A percentile compares a stretch with the other conserved stretches of the same genome.
Evolutionary conservation across 2,113 vertebrate species (phyloP).

Genomic region (Tachysurus fulvidraco): DNA sequence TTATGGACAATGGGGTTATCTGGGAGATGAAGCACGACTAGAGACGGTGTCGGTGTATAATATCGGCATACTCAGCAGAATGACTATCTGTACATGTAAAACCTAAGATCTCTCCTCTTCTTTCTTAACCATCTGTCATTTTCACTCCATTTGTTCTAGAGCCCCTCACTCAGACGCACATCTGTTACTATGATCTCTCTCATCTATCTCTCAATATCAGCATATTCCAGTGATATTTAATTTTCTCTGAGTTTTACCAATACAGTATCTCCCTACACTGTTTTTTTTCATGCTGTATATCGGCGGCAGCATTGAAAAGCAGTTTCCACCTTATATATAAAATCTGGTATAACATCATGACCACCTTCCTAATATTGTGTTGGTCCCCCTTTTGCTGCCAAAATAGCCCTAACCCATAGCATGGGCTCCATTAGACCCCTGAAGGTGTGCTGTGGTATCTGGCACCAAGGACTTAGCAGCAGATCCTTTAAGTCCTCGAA

Average conservation of each 20-base stretch:
- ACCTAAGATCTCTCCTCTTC: conserved; percentile 12
- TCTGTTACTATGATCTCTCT: conserved; percentile 39
- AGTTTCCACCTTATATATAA: background rate
- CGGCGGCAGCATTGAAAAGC: background rate
- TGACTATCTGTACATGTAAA: background rate
- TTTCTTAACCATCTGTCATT: conserved; percentile 45
- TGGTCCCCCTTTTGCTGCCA: too few relatives aligned
- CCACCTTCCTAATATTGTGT: too few relatives aligned
- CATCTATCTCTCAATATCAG: conserved; percentile 20
- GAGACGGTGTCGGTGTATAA: background rate
- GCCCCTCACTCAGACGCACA: conserved; percentile 17
- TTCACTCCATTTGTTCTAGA: conserved; percentile 49
- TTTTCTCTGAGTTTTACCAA: conserved; percentile 2
- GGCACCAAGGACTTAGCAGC: too few relatives aligned
- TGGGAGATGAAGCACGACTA: conserved; percentile 30
- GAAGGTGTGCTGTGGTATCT: too few relatives aligned
- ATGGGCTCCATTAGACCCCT: too few relatives aligned
- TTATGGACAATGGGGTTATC: conserved; percentile 4
- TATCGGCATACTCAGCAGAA: conserved; percentile 38
- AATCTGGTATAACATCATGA: background rate
- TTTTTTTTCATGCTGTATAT: background rate
- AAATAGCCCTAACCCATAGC: too few relatives aligned
- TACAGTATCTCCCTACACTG: background rate
- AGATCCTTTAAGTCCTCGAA: too few relatives aligned
- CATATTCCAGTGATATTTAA: conserved; percentile 21